Percentiles rank a stretch among this genome's conserved stretches.
Evolutionary conservation across 2,113 vertebrate genomes (phyloP).

Genomic region (Coracopsis vasa): DNA sequence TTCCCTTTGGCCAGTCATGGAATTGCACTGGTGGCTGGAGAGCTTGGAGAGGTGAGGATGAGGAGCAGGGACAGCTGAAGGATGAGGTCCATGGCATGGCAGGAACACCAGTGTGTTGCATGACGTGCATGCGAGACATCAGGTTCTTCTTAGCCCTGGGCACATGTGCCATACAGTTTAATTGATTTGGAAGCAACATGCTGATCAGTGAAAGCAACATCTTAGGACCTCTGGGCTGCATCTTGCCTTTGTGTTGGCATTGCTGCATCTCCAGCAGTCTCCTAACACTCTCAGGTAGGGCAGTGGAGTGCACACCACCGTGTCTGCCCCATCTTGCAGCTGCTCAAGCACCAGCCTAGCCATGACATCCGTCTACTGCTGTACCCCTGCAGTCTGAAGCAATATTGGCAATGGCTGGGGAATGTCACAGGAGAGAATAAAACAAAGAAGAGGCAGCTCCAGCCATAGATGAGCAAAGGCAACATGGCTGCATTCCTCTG

Average conservation of each 20-base stretch:
- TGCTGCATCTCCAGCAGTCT: not conserved
- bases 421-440: not conserved
- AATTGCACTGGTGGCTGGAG: not conserved
- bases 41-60: not conserved
- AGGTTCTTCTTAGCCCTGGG: not conserved
- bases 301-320: accelerated
- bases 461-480: not conserved
- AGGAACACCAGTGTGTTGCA: not conserved
- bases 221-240: not conserved
- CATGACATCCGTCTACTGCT: not conserved
- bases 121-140: accelerated
- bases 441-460: not conserved
- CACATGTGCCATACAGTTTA: accelerated
- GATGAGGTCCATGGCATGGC: accelerated
- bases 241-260: not conserved
- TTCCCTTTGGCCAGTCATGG: not conserved
- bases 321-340: not conserved
- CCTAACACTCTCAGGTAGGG: not conserved
- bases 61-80: accelerated
- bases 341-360: not conserved
- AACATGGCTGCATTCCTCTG: not conserved
- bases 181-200: accelerated
- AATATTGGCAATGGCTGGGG: not conserved
- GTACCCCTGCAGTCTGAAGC: not conserved
- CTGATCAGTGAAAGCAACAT: accelerated